Base-by-base conservation (phyloP, 2,888 invertebrate species). In the Stomorhina lunata region DNA sequence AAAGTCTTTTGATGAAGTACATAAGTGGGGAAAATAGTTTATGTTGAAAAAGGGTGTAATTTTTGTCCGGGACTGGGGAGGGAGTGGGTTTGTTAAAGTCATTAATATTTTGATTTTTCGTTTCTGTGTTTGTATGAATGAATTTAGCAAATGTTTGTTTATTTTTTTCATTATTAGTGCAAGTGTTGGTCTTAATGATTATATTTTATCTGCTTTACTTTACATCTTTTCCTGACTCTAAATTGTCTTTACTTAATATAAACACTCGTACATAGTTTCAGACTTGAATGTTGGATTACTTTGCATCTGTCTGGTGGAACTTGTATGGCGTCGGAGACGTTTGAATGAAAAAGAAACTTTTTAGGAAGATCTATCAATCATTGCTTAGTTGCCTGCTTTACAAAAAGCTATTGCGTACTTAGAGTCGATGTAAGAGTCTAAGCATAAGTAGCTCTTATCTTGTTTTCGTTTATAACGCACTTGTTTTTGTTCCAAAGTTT, bases 131-230 rank as follows among this genome's bases (percentile, higher is more conserved):
- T 27, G 40, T 20, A 27, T 63, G 29, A 32, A 32, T 25, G 45
- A 40, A 66, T 65, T 55, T 34, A 45, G 25, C n/a, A n/a, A n/a
- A n/a, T 29, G 10, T 78, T 53, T 63, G 34, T 48, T 34, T 12
- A 15, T 34, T 9, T 68, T 27, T 40, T 68, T 68, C 20, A 45
- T 29, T 29, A 61, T 43, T 59, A 69, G 68, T 80, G 63, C 69
- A 68, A 73, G 73, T 80, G 53, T 68, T 73, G 63, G 15, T 63
- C 37, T 22, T 72, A 55, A 59, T 55, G 59, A 77, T 77, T 66
- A 27, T 34, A 22, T 37, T 15, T 55, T 53, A 32, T 57, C 25
- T 57, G 65, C 65, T 75, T 75, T 63, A 57, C 43, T 37, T 5
- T 7, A 25, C 15, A 20, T 34, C 34, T 59, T 57, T 43, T 22